Percentiles rank a stretch among this genome's conserved stretches.
phyloP scores from a whole-genome alignment of 2,113 vertebrate species.

The Hippocampus comes region DNA sequence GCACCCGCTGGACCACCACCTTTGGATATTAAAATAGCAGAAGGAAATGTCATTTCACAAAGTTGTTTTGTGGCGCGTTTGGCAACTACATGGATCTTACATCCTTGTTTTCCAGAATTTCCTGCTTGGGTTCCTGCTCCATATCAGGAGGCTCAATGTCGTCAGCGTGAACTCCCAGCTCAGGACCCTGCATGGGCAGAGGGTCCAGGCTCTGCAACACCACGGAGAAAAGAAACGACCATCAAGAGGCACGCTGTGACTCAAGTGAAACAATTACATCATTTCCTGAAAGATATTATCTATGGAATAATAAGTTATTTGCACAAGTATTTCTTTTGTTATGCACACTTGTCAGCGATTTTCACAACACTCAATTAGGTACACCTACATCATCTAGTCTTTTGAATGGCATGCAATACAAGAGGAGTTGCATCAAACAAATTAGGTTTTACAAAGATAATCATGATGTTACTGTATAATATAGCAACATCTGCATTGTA shows the following conservation, averaged over 20 bases:
- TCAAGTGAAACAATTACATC: background rate
- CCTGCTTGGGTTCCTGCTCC: conserved; percentile 86
- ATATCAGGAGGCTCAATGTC: conserved; percentile 84
- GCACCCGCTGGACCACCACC: conserved; percentile 92
- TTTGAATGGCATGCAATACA: too few species aligned
- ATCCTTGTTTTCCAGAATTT: conserved; percentile 94
- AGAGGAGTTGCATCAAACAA: too few species aligned
- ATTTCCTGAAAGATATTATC: background rate
- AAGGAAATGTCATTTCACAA: background rate
- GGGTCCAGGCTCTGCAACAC: conserved; percentile 86
- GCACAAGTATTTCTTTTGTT: too few species aligned
- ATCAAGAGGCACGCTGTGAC: background rate
- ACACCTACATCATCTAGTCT: too few species aligned
- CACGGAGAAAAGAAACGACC: background rate
- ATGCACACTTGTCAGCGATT: too few species aligned
- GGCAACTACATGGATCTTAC: conserved; percentile 65
- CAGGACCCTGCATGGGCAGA: conserved; percentile 84
- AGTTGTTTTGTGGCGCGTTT: too few species aligned
- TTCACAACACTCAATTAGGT: too few species aligned
- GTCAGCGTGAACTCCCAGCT: conserved; percentile 83
- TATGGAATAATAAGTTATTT: too few species aligned
- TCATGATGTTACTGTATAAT: too few species aligned
- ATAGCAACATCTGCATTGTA: too few species aligned
- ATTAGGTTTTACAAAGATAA: too few species aligned
- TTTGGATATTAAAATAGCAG: conserved; percentile 44